These are phyloP conservation scores for Rhinopithecus roxellana DNA, from an alignment of 2,113 vertebrate species.

Conservation along the genomic window DNA sequence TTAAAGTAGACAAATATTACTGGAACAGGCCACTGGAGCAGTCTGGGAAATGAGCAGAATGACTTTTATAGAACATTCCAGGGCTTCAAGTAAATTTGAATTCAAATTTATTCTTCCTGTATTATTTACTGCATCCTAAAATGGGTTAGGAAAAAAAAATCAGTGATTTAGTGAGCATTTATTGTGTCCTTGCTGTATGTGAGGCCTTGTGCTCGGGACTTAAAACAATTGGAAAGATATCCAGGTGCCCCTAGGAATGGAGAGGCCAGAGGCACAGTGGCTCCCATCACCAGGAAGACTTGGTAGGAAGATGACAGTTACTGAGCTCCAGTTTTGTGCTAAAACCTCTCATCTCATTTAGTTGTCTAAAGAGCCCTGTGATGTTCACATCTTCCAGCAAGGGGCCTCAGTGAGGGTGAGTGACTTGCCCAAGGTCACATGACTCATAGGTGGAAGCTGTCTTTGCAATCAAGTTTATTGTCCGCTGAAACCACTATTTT, in stretches of 20 bases:
- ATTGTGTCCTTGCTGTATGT: neutral
- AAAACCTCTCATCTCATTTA: neutral
- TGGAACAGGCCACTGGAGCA: constrained; percentile 40
- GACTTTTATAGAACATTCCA: neutral
- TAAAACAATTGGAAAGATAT: neutral
- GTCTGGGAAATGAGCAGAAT: constrained; percentile 1
- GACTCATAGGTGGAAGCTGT: neutral
- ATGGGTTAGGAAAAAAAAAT: neutral
- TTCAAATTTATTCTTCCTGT: neutral
- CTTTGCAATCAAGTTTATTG: neutral
- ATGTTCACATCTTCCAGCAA: neutral
- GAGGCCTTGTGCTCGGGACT: neutral
- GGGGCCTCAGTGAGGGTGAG: neutral
- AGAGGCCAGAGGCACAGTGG: neutral
- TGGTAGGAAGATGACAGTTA: neutral
- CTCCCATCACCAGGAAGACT: neutral
- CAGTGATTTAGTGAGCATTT: neutral
- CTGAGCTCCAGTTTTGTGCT: neutral
- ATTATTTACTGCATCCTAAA: neutral
- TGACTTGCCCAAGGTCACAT: neutral
- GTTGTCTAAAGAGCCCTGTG: neutral
- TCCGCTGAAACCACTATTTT: neutral
- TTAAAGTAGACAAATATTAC: constrained; percentile 47
- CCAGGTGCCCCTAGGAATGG: neutral
- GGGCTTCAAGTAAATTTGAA: neutral